These are phyloP conservation scores for Hipposideros armiger DNA, from an alignment of 2,113 vertebrate species.

Conservation along the genomic window DNA sequence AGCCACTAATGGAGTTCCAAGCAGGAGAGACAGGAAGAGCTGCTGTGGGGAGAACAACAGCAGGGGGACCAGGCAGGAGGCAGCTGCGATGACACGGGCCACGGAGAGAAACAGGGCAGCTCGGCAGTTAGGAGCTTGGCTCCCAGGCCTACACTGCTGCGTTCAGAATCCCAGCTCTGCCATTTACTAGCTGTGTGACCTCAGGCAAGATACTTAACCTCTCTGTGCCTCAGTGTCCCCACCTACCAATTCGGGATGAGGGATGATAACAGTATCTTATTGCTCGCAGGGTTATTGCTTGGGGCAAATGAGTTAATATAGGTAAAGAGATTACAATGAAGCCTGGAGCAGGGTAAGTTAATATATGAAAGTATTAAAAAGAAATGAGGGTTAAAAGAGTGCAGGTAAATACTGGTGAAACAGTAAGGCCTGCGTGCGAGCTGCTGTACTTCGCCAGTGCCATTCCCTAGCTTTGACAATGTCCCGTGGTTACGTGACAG, in stretches of 20 bases:
- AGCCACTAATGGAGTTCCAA: neutral
- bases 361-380: rapidly evolving
- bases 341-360: neutral
- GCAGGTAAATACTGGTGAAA: rapidly evolving
- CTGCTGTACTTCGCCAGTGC: neutral
- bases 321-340: rapidly evolving
- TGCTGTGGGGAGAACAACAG: neutral
- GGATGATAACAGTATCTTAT: too few species aligned
- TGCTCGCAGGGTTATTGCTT: neutral
- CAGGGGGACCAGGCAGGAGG: neutral
- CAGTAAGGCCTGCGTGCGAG: rapidly evolving
- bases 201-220: neutral
- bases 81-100: rapidly evolving
- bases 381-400: neutral
- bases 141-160: too few species aligned
- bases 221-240: neutral
- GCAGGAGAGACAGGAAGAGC: neutral
- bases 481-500: rapidly evolving
- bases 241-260: neutral
- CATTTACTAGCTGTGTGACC: neutral
- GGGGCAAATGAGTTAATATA: neutral
- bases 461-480: neutral
- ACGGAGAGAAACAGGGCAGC: neutral
- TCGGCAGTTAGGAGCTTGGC: rapidly evolving
- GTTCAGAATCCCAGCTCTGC: neutral